Percentiles rank a stretch among this genome's conserved stretches.
Conservation (phyloP, 2,797 vertebrate genomes). For the Anguilla pacifica region DNA sequence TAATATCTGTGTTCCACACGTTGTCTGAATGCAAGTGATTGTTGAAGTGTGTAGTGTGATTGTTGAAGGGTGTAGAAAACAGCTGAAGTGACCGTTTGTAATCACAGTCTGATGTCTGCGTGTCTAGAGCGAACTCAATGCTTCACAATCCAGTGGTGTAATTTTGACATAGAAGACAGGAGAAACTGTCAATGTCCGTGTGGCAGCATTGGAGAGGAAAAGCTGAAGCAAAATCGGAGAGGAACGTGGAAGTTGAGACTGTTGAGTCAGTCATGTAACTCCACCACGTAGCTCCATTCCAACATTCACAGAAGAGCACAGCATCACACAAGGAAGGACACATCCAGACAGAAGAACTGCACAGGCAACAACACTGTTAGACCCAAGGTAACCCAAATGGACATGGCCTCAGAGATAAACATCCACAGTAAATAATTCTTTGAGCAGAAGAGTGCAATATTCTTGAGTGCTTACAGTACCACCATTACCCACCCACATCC, state of each 20-base stretch:
- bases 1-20: background rate
- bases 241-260: background rate
- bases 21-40: background rate
- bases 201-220: background rate
- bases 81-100: background rate
- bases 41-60: background rate
- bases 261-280: background rate
- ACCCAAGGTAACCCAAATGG: constrained; percentile 7
- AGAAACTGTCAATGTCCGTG: background rate
- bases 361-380: background rate
- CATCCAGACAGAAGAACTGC: background rate
- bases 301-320: background rate
- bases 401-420: background rate
- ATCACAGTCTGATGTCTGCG: background rate
- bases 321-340: background rate
- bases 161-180: background rate
- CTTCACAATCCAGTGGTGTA: background rate
- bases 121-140: background rate
- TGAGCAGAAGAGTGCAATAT: background rate
- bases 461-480: background rate
- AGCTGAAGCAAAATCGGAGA: background rate
- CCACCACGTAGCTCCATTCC: background rate
- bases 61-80: background rate
- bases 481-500: background rate
- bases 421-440: background rate